phyloP scores from a whole-genome alignment of 1,140 invertebrate species.

The Drosophila tropicalis region DNA sequence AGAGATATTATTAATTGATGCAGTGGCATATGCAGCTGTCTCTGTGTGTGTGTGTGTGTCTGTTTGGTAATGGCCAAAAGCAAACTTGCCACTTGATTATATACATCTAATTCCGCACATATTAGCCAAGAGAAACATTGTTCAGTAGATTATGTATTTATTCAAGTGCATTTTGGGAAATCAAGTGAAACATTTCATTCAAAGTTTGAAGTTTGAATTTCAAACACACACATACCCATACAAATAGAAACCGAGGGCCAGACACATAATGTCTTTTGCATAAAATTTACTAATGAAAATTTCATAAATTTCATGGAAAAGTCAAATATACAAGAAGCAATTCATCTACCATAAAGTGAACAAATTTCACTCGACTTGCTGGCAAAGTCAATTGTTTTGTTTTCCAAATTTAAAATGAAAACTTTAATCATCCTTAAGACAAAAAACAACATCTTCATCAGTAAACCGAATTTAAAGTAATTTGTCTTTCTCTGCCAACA shows the following conservation, averaged over 20 bases:
- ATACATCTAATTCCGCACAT: constrained; percentile 30
- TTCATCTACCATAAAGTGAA: not conserved
- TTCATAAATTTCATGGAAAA: constrained; percentile 8
- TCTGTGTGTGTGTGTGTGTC: too few species aligned
- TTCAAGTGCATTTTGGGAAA: constrained; percentile 60
- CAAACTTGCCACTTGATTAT: constrained; percentile 27
- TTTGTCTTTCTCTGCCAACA: not conserved
- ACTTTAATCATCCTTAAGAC: not conserved
- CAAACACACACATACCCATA: not conserved
- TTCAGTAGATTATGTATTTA: constrained; percentile 60
- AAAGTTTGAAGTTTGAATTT: too few species aligned
- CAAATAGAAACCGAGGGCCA: not conserved
- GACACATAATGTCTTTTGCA: constrained; percentile 7
- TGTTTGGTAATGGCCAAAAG: not conserved
- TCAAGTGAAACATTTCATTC: constrained; percentile 32
- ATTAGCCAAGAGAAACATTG: constrained; percentile 19
- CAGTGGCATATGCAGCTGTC: not conserved
- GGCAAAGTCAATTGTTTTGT: not conserved
- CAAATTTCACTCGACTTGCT: not conserved
- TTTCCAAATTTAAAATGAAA: not conserved
- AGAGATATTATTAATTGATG: constrained; percentile 8
- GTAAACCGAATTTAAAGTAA: not conserved
- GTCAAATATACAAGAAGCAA: constrained; percentile 25
- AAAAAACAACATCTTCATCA: not conserved
- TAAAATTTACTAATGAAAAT: constrained; percentile 9